Base-by-base conservation (phyloP, 2,113 vertebrate genomes). In the Stegostoma tigrinum region DNA sequence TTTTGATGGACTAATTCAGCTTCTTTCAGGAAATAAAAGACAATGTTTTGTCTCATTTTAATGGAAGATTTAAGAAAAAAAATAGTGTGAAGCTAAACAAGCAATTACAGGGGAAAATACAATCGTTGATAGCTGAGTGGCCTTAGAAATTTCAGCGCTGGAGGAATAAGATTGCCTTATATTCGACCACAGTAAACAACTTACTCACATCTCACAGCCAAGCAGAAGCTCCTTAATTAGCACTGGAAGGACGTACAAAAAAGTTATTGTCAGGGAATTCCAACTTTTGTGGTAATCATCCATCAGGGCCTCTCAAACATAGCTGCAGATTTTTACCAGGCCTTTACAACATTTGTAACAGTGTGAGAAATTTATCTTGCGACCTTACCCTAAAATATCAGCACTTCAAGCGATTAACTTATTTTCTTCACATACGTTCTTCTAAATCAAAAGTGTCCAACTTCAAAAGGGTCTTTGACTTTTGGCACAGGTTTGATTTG, bases 21-120 rank as follows among this genome's bases (percentile, higher is more conserved):
- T 42, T 45, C 93, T 70, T 95, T 95, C 93, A 72, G 38, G 45
- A 34, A 67, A 23, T 12, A 27, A 94, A 70, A 48, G 45, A 72
- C 93, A 95, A 95, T 45, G 24, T 72, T 72, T 95, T 70, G 94
- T 45, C 94, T 95, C 42, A 95, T 95, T 95, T 95, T 95, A 52
- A 72, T 3, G 24, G 45, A 34, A 72, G 66, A 34, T 72, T 95
- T 95, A 34, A 27, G 27, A 52, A 48, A 61, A 55, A 48, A 94
- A 95, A 75, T 52, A 67, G 67, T 30, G 67, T 70, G 67, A 72
- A 75, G 94, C 52, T 30, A 24, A 95, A 70, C 23, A 19, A 72
- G 68, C 45, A 75, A 95, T 95, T 72, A 70, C 48, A 95, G 94
- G 94, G 68, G 67, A 95, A 72, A 95, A 34, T 48, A 67, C 38